Conservation (phyloP, 2,888 invertebrate species). For the Caenorhabditis drosophilae region DNA sequence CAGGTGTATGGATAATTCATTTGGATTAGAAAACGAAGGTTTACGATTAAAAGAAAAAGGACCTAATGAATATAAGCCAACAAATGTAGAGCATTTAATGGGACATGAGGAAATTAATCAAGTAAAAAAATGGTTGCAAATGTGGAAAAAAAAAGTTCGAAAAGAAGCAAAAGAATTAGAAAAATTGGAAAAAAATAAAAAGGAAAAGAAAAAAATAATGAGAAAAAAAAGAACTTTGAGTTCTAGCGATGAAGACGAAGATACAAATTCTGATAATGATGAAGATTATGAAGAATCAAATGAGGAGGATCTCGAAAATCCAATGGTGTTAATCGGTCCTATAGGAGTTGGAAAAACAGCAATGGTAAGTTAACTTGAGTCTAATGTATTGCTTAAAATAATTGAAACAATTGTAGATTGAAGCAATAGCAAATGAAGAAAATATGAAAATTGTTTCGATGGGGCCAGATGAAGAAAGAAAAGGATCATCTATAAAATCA, state of each 20-base stretch:
- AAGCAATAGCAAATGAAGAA: constrained; percentile 16
- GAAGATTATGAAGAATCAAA: constrained; percentile 10
- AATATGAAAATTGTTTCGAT: constrained; percentile 22
- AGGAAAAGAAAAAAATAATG: background rate
- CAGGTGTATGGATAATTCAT: too few species aligned
- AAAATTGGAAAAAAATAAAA: constrained; percentile 4
- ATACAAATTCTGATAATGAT: constrained; percentile 11
- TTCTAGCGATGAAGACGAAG: constrained; percentile 8
- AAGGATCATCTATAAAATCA: constrained; percentile 15
- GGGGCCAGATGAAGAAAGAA: constrained; percentile 21
- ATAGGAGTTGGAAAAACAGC: constrained; percentile 35
- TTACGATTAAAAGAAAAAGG: background rate
- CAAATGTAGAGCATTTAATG: constrained; percentile 9
- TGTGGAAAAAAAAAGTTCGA: constrained; percentile 23
- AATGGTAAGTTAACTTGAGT: constrained; percentile 7
- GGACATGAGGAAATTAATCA: constrained; percentile 8
- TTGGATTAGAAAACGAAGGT: too few species aligned
- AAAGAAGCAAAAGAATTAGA: constrained; percentile 9
- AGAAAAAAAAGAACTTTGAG: background rate
- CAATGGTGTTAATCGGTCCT: constrained; percentile 28
- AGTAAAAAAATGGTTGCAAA: constrained; percentile 16
- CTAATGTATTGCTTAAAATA: background rate
- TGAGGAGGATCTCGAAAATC: constrained; percentile 17
- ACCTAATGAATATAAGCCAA: constrained; percentile 3
- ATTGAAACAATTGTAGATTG: constrained; percentile 9